phyloP scores from a whole-genome alignment of 2,113 vertebrate species.

The Sitta europaea region DNA sequence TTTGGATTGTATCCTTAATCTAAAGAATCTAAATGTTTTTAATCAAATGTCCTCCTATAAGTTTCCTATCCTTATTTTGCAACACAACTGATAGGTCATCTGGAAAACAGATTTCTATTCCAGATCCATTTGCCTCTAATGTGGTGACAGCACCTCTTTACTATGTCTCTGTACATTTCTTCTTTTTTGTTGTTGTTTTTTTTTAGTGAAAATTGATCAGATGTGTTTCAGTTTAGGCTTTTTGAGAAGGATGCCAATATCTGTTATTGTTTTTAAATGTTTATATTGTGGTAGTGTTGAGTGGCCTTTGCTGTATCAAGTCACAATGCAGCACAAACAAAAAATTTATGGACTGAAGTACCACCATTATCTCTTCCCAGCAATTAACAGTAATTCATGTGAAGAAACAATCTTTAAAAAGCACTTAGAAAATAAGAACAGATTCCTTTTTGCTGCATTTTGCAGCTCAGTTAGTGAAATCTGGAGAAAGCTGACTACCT shows the following conservation, averaged over 20 bases:
- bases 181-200: background rate
- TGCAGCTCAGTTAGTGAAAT: background rate
- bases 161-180: background rate
- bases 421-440: background rate
- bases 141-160: slow-evolving; percentile 16
- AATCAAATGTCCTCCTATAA: background rate
- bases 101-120: slow-evolving; percentile 37
- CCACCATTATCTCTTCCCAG: background rate
- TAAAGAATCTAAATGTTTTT: background rate
- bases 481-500: background rate
- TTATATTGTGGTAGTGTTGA: background rate
- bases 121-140: background rate
- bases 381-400: background rate
- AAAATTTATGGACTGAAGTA: background rate
- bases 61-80: slow-evolving; percentile 11
- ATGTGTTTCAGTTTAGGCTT: slow-evolving; percentile 1
- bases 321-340: background rate
- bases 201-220: background rate
- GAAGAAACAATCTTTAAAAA: background rate
- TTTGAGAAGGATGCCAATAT: slow-evolving; percentile 8
- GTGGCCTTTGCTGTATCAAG: background rate
- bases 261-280: background rate
- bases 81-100: slow-evolving; percentile 9
- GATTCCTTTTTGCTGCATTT: no score
- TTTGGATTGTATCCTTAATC: background rate